Conservation (phyloP, 2,113 vertebrate species). For the Xyrauchen texanus region DNA sequence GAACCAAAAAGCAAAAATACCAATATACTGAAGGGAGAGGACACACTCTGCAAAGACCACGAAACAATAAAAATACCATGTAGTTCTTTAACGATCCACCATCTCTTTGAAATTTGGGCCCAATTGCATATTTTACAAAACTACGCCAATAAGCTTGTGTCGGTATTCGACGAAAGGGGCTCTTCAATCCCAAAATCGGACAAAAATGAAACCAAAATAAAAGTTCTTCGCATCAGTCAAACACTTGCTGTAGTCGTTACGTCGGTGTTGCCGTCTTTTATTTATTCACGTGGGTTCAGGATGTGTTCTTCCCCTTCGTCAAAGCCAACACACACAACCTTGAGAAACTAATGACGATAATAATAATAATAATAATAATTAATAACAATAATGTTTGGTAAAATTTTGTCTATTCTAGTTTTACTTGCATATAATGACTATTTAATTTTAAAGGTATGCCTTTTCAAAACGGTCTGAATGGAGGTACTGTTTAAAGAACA, state of each 20-base stretch:
- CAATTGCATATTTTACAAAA: slow-evolving; percentile 46
- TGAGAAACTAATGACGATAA: slow-evolving; percentile 62
- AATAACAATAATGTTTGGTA: slow-evolving; percentile 74
- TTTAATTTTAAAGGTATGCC: slow-evolving; percentile 78
- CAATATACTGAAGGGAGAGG: slow-evolving; percentile 47
- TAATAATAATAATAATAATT: slow-evolving; percentile 61
- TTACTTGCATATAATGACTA: slow-evolving; percentile 78
- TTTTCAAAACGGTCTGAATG: slow-evolving; percentile 72
- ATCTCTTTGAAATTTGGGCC: slow-evolving; percentile 39
- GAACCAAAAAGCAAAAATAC: slow-evolving; percentile 52
- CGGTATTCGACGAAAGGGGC: slow-evolving; percentile 1
- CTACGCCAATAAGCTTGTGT: slow-evolving; percentile 10
- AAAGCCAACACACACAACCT: slow-evolving; percentile 47
- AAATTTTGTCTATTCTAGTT: slow-evolving; percentile 75
- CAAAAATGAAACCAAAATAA: background rate
- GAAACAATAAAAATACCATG: slow-evolving; percentile 41
- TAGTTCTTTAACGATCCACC: slow-evolving; percentile 17
- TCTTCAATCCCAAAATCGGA: slow-evolving; percentile 1
- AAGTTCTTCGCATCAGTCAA: slow-evolving; percentile 17
- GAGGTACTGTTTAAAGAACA: slow-evolving; percentile 68
- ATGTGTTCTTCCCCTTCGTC: slow-evolving; percentile 16
- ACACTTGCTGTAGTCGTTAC: slow-evolving; percentile 12
- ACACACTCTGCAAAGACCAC: slow-evolving; percentile 19
- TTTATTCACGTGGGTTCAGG: background rate
- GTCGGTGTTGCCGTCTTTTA: background rate